phyloP scores from a whole-genome alignment of 2,888 invertebrate species.

The Nezara viridula region DNA sequence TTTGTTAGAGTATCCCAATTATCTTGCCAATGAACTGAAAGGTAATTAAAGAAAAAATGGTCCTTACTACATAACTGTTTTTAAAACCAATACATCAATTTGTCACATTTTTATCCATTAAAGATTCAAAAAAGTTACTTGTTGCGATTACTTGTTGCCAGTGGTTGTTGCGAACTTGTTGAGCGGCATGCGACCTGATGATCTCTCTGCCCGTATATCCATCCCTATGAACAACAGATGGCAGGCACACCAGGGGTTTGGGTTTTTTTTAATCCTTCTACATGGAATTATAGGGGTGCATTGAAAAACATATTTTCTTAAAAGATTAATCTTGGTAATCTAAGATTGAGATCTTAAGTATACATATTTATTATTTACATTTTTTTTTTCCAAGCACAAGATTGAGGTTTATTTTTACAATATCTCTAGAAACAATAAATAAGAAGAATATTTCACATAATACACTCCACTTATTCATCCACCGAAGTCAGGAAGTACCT shows the following conservation, averaged over 20 bases:
- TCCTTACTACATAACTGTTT: no score
- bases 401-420: no score
- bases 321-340: constrained; percentile 13
- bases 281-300: not conserved
- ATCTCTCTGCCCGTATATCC: not conserved
- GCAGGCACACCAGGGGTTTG: not conserved
- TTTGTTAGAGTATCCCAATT: no score
- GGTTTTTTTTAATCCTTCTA: not conserved
- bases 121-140: constrained; percentile 17
- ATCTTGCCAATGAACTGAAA: no score
- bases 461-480: no score
- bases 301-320: not conserved
- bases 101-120: not conserved
- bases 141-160: constrained; percentile 36
- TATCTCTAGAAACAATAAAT: no score
- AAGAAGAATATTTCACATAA: no score
- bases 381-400: no score
- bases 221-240: constrained; percentile 28
- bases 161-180: constrained; percentile 38
- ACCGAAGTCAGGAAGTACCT: no score
- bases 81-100: no score
- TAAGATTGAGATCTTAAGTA: not conserved
- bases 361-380: not conserved
- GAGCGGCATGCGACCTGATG: constrained; percentile 34
- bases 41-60: no score